A percentile compares a stretch with the other conserved stretches of the same genome.
Evolutionary conservation across 2,888 invertebrate genomes (phyloP).

Genomic region (Chrysodeixis includens): DNA sequence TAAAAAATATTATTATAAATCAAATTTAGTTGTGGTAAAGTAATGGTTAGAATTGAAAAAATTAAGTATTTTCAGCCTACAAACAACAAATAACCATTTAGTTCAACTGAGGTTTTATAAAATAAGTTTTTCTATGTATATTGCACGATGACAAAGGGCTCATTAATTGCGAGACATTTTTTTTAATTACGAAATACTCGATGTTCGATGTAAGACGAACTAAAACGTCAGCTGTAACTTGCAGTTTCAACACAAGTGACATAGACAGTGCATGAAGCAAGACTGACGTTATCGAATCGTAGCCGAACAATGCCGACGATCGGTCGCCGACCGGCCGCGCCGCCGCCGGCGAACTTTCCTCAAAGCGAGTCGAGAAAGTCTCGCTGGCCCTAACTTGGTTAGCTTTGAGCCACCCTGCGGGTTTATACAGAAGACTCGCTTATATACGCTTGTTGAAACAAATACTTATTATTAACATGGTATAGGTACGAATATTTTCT

Average conservation of each 20-base stretch:
- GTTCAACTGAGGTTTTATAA: no score
- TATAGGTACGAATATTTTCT: no score
- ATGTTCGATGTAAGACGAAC: background rate
- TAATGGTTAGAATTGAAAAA: no score
- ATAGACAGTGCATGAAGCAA: background rate
- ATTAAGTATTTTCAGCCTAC: no score
- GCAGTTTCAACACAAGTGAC: background rate
- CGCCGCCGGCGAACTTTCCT: slow-evolving; percentile 31
- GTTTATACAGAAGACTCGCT: slow-evolving; percentile 9
- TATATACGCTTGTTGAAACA: no score
- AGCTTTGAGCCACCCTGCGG: slow-evolving; percentile 1
- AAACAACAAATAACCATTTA: no score
- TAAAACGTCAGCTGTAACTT: background rate
- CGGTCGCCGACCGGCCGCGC: background rate
- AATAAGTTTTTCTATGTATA: no score
- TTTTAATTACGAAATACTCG: no score
- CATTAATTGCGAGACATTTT: no score
- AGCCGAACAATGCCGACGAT: background rate
- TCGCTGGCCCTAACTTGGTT: slow-evolving; percentile 28
- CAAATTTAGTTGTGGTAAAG: no score
- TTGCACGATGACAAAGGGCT: background rate
- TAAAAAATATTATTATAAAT: no score
- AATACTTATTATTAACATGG: no score
- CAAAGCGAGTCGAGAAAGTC: slow-evolving; percentile 40
- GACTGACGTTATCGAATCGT: background rate